Evolutionary conservation across 2,797 vertebrate genomes (phyloP), one percentile per base, ranked within the genome.

Genomic region (Hephaestus fuliginosus): DNA sequence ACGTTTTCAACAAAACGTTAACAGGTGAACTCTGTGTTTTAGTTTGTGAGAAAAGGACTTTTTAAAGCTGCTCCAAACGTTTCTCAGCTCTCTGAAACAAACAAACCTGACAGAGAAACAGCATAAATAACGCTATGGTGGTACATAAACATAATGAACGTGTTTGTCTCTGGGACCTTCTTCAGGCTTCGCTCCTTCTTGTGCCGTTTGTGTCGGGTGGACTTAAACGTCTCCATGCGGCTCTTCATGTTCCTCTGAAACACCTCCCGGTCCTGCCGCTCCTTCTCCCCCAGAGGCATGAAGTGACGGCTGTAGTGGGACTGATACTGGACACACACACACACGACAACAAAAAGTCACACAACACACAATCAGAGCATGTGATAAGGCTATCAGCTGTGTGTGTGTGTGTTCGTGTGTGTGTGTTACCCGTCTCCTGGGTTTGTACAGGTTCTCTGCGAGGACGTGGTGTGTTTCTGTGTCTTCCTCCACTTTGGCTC

Each of bases 231-330:
- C 91, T 99, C 98, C 84, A 99, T 96, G 9, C 98, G 96, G 75
- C 95, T 96, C 93, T 93, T 98, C 98, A 99, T 99, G 94, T 98
- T 99, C 93, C 98, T 97, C 93, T 98, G 97, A 88, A 99, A 98
- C 84, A 99, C 95, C 90, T 99, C 98, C 57, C 97, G 95, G 81
- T 99, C 97, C 93, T 99, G 97, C 8, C 97, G 96, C 86, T 98
- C 97, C 91, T 97, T 96, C 52, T 96, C 97, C 6, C 97, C 96
- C 86, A 96, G 93, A 43, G 96, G 95, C 95, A 99, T 98, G 94
- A 98, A 98, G 95, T 99, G 98, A 52, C 97, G 97, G 89, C 98
- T 97, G 93, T 98, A 99, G 94, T 97, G 97, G 79, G 97, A 96
- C 91, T 98, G 98, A 86, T 98, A 97, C 98, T 99, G 79, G 22